Base-by-base conservation (phyloP, 2,113 vertebrate species). In the Cryptomyrus ogoouensis region DNA sequence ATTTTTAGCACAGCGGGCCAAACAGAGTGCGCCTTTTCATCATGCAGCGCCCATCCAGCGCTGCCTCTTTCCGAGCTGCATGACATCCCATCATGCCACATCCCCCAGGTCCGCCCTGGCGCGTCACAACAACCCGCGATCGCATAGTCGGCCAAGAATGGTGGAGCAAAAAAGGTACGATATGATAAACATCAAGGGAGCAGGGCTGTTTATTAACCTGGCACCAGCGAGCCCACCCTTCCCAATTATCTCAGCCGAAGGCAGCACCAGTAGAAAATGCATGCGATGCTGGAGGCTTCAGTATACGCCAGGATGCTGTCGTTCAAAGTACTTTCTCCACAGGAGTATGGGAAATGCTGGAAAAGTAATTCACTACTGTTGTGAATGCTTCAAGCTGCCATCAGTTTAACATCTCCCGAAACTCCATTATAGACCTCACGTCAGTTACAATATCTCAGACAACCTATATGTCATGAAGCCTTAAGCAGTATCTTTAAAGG, bases 81-180 rank as follows among this genome's bases (percentile, higher is more conserved):
- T 87, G 66, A 89, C 35, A 52, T 10, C 53, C 80, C 56, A 17
- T 24, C 58, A 66, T 46, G 42, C 50, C 17, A 13, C 31, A 66
- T 89, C 62, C 24, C 21, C 62, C 77, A 27, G 50, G 52, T 89
- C 24, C 19, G 49, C 89, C 44, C 31, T 27, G 35, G 90, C 83
- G 50, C n/a, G 19, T 80, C 74, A 42, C 85, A 62, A 70, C 44
- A 90, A 91, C 56, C 58, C 24, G 10, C 88, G 12, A 90, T 92
- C 92, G 89, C 88, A 90, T 83, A 91, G 90, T 93, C 77, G 52
- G 52, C 84, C 66, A 91, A 44, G 84, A 66, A 86, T n/a, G 47
- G 47, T 6, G 83, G 83, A 24, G 83, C 46, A 1, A 49, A 13
- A 50, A 56, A 66, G 70, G 47, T 83, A 85, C 62, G 87, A 88